phyloP scores from a whole-genome alignment of 2,113 vertebrate genomes.

The Chunga burmeisteri region DNA sequence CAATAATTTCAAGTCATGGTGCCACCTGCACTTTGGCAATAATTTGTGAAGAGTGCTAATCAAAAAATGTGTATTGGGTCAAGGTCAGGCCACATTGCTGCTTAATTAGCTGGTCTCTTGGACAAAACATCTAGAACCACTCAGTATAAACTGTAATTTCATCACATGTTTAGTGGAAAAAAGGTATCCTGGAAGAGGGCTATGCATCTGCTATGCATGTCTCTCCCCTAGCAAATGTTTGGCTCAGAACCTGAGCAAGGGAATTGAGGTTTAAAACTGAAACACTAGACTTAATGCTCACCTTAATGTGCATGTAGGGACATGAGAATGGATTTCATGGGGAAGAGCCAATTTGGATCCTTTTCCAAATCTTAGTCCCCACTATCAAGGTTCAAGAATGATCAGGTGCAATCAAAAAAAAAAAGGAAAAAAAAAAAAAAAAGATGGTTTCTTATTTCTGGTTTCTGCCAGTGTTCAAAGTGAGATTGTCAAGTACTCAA shows the following conservation, averaged over 20 bases:
- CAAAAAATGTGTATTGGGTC: background rate
- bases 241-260: background rate
- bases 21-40: background rate
- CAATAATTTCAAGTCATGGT: background rate
- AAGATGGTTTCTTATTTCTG: background rate
- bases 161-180: background rate
- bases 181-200: background rate
- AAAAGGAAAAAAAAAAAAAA: no score
- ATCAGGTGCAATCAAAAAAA: background rate
- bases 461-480: background rate
- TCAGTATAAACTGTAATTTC: background rate
- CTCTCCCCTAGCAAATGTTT: background rate
- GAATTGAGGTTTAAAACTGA: conserved; percentile 35
- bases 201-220: background rate
- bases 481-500: background rate
- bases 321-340: background rate
- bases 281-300: background rate
- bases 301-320: background rate
- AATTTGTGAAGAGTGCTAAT: background rate
- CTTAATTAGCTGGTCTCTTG: background rate
- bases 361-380: background rate
- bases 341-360: conserved; percentile 15
- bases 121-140: background rate
- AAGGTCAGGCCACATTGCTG: background rate
- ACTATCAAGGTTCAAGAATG: background rate